Evolutionary conservation across 2,888 invertebrate genomes (phyloP), one percentile per base, ranked within the genome.

Genomic region (Sinhomidia bicolor): DNA sequence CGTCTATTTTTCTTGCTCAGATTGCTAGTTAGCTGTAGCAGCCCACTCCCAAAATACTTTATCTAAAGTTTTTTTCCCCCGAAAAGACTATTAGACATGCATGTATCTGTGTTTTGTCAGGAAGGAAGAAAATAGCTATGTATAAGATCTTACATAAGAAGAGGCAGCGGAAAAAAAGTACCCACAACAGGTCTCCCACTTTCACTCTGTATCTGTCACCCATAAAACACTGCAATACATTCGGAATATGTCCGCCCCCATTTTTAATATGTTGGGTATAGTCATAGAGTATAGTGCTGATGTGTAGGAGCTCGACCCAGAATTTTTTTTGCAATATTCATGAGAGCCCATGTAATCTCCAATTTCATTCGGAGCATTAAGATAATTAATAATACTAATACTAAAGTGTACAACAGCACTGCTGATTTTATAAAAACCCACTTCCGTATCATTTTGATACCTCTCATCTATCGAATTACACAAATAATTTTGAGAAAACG

Each of bases 41-140:
- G 10, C 76, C 29, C n/a, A n/a, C n/a, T 76, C 51, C n/a, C 51
- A n/a, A 76, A 76, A 76, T 76, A 76, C 76, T 51, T 76, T 51
- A 29, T 71, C 71, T 76, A 51, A 51, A 26, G 47, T 51, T 76
- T 51, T 29, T 76, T 76, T 26, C 76, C 51, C 32, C 41, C 26
- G 20, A 71, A 71, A 71, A 12, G 36, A 71, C 36, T 71, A 71
- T 14, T 10, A 36, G 65, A n/a, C 6, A 65, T 5, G 26, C 17
- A 54, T 54, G 54, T 17, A 54, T 54, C n/a, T 9, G 17, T 54
- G 2, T 3, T 17, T 20, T 36, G 36, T 7, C 7, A 36, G 7
- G 7, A 36, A 36, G 7, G 7, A 36, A 20, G 57, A 57, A 57
- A 57, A 20, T 20, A n/a, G n/a, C n/a, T n/a, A n/a, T 36, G 36